Base-by-base conservation (phyloP, 2,888 invertebrate species). In the Plebejus melissa region DNA sequence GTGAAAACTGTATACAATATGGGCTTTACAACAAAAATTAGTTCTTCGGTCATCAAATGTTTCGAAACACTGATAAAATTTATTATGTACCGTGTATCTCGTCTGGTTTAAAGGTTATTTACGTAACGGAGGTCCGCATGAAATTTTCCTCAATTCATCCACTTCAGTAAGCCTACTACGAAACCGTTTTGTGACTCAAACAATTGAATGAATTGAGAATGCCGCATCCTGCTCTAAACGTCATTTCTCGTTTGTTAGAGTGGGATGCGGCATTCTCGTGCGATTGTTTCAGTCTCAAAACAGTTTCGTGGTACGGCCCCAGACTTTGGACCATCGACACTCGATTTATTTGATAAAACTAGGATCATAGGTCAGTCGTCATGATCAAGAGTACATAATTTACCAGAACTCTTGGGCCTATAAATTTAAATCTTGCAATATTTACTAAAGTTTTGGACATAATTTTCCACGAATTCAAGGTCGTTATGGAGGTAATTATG, bases 91-190 rank as follows among this genome's bases (percentile, higher is more conserved):
- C 71, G 13, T 28, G 71, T 50, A 71, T 71, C 71, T 71, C 28
- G 28, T 16, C 71, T 22, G 16, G 72, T 50, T 72, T 54, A 72
- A 54, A 72, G 72, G 54, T 72, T 36, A 72, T 54, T 72, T 72
- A 32, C 72, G 54, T 46, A 71, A 71, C 4, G 11, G 22, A n/a
- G 28, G 41, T 65, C 60, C 69, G 71, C 13, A 11, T 71, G 13
- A 50, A 50, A 46, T 46, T 72, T 72, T 72, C 72, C 72, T 72
- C 72, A 28, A 11, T 32, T 71, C 41, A 2, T 41, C 28, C 32
- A 16, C 32, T 13, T 50, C 22, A 22, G 22, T 22, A 22, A 22
- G 22, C 22, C 22, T 22, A 22, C 22, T 22, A 22, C 22, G 22
- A 22, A 22, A 22, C 22, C 22, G 22, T 22, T 22, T 22, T 22